These are phyloP conservation scores for Teleogryllus occipitalis DNA, from an alignment of 1,140 invertebrate species.

Conservation along the genomic window DNA sequence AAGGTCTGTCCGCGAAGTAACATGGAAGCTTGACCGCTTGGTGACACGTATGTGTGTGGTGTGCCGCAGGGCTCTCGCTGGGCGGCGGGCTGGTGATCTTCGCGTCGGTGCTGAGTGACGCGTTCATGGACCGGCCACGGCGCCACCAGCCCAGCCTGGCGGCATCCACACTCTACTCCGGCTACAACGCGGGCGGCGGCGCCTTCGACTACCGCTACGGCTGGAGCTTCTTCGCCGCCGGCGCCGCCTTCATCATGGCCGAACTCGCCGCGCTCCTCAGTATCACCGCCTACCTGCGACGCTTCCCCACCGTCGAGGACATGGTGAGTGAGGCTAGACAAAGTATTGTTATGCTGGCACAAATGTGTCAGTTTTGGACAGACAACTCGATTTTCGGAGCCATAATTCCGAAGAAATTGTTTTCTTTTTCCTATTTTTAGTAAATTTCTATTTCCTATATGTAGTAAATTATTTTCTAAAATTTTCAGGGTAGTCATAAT, in stretches of 20 bases:
- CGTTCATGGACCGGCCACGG: constrained; percentile 41
- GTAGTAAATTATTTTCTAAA: no score
- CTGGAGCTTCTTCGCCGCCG: constrained; percentile 61
- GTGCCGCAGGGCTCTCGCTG: constrained; percentile 47
- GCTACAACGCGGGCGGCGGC: constrained; percentile 22
- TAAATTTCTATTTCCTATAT: no score
- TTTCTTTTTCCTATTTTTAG: no score
- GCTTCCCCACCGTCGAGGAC: constrained; percentile 53
- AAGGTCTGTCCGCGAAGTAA: no score
- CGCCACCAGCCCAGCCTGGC: constrained; percentile 17
- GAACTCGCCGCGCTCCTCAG: constrained; percentile 56
- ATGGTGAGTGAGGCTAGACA: constrained; percentile 38
- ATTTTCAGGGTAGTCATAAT: no score
- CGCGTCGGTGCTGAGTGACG: constrained; percentile 53
- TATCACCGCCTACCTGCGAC: constrained; percentile 52
- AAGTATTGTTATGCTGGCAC: no score
- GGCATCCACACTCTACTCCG: not conserved
- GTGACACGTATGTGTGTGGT: not conserved
- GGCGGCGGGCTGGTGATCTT: constrained; percentile 54
- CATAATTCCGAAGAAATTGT: no score
- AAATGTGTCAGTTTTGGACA: no score
- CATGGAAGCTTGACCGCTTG: no score
- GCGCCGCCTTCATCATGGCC: constrained; percentile 53
- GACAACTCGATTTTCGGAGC: no score
- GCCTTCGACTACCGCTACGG: constrained; percentile 55